Percentiles rank a stretch among this genome's conserved stretches.
phyloP scores from a whole-genome alignment of 2,113 vertebrate species.

The Syngnathus scovelli region DNA sequence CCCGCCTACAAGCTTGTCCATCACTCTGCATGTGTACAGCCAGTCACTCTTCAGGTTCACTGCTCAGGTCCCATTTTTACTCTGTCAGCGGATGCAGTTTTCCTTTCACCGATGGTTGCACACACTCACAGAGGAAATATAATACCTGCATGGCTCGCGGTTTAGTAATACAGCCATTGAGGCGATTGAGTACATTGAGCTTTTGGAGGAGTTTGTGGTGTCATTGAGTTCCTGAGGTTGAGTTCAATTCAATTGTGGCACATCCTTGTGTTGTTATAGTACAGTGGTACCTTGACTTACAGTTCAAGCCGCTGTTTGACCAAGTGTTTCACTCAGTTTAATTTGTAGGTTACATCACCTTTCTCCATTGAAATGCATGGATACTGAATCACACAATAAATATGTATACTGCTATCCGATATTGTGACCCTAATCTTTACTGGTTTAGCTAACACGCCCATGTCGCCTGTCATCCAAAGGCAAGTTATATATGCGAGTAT shows the following conservation, averaged over 20 bases:
- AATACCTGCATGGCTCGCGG: slow-evolving; percentile 17
- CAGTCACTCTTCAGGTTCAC: slow-evolving; percentile 53
- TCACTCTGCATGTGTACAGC: slow-evolving; percentile 52
- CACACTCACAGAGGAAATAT: slow-evolving; percentile 31
- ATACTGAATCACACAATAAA: no score
- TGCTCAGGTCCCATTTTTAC: slow-evolving; percentile 55
- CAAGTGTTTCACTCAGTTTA: neutral
- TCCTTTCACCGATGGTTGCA: slow-evolving; percentile 43
- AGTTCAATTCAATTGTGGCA: neutral
- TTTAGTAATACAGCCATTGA: slow-evolving; percentile 24
- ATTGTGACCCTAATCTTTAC: neutral
- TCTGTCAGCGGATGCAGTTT: slow-evolving; percentile 54
- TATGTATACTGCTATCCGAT: no score
- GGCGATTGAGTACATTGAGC: neutral
- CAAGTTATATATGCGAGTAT: neutral
- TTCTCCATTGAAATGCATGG: no score
- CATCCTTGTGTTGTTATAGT: neutral
- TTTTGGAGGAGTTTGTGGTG: slow-evolving; percentile 16
- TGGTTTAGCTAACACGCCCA: neutral
- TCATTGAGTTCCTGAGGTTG: neutral
- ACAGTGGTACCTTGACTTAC: neutral
- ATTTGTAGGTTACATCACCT: no score
- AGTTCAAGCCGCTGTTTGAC: neutral
- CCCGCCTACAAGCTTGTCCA: slow-evolving; percentile 55
- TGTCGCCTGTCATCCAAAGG: neutral